phyloP scores from a whole-genome alignment of 1,140 invertebrate species.

The Lethocerus indicus region DNA sequence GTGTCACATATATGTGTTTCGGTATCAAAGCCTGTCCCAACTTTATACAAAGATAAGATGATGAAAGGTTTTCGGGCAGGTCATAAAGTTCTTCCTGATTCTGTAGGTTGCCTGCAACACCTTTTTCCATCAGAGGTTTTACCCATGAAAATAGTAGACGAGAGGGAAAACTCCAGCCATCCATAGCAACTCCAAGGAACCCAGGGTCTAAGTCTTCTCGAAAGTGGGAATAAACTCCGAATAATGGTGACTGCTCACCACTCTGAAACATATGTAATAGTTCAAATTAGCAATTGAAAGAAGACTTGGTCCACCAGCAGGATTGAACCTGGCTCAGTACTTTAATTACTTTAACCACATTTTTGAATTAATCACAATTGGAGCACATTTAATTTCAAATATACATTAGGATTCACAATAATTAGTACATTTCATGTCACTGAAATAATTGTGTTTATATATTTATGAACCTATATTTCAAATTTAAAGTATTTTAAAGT shows the following conservation, averaged over 20 bases:
- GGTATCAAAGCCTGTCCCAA: conserved; percentile 31
- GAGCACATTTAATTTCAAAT: too few species aligned
- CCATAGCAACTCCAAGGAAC: conserved; percentile 64
- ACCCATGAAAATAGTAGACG: conserved; percentile 79
- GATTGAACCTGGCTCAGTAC: too few species aligned
- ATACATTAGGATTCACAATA: too few species aligned
- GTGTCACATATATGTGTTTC: conserved; percentile 8
- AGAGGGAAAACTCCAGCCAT: conserved; percentile 47
- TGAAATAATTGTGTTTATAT: too few species aligned
- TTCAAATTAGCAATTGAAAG: too few species aligned
- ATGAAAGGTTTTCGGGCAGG: conserved; percentile 52
- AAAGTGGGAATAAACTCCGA: conserved; percentile 36
- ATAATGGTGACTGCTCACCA: conserved; percentile 27
- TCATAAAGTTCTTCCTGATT: conserved; percentile 70
- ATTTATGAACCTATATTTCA: too few species aligned
- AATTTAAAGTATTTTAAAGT: too few species aligned
- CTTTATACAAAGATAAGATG: conserved; percentile 35
- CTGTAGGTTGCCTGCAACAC: conserved; percentile 48
- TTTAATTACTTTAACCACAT: too few species aligned
- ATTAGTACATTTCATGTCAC: too few species aligned
- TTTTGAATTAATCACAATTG: too few species aligned
- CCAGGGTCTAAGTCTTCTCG: conserved; percentile 44
- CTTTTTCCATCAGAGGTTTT: conserved; percentile 66
- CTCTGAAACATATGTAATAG: conserved; percentile 22
- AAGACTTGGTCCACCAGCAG: too few species aligned